Evolutionary conservation across 2,113 vertebrate genomes (phyloP), one percentile per base, ranked within the genome.

Genomic region (Pseudorectes ferrugineus): DNA sequence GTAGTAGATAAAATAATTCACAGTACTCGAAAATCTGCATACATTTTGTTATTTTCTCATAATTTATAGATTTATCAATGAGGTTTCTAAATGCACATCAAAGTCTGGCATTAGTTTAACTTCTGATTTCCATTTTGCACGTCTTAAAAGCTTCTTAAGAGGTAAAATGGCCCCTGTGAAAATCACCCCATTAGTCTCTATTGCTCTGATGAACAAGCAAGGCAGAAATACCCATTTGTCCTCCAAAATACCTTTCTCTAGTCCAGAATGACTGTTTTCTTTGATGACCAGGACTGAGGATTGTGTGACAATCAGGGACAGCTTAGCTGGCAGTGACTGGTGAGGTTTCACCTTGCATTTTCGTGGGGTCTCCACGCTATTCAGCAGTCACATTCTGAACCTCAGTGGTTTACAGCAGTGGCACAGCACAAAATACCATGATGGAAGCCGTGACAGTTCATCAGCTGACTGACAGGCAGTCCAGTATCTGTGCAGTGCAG

Each of bases 401-500:
- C 40, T 45, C 78, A n/a, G n/a, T 52, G 71, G 52, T 49, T 91
- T 78, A 57, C 70, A 75, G 76, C 29, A 66, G 46, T 31, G 65
- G 55, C n/a, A 91, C 57, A 52, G 85, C 7, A 9, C 19, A 72
- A 90, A 89, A 92, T 58, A 52, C 42, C 8, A 4, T 24, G 62
- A 72, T 73, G 85, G 85, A 65, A 68, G 54, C 71, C 31, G 58
- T 90, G 88, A 93, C 95, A 92, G 67, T 29, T 90, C 82, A 72
- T 65, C 78, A 73, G 78, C 80, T 95, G 66, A 85, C 62, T 94
- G 96, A 93, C 95, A 92, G 81, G 54, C 81, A 82, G 85, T 14
- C 74, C 88, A 79, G 85, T 96, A 97, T 97, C 96, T 97, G 88
- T 73, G 77, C 78, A 48, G 71, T 83, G 90, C 96, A 96, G 95